Conservation (phyloP, 2,888 invertebrate genomes). For the Phortica magna region DNA sequence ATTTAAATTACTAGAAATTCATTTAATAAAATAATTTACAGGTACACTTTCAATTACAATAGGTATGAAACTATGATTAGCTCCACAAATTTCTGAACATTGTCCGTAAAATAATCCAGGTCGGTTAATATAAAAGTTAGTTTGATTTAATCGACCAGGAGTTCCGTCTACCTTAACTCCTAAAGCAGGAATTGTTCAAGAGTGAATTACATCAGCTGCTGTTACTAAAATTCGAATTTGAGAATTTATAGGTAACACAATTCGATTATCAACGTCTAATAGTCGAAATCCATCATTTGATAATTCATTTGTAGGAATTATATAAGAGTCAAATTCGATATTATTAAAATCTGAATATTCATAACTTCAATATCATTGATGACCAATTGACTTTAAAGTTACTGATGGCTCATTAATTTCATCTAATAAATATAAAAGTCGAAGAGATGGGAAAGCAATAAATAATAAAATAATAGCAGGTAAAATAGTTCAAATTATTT, state of each 20-base stretch:
- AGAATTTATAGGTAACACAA: slow-evolving; percentile 81
- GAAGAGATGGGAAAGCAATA: too few relatives aligned
- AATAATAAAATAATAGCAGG: too few relatives aligned
- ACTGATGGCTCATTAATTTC: slow-evolving; percentile 81
- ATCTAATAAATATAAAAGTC: slow-evolving; percentile 82
- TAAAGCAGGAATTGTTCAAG: slow-evolving; percentile 82
- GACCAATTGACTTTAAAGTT: slow-evolving; percentile 82
- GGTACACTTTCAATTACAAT: slow-evolving; percentile 83
- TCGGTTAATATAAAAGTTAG: slow-evolving; percentile 81
- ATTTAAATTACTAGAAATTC: slow-evolving; percentile 79
- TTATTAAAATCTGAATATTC: too few relatives aligned
- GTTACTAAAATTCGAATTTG: slow-evolving; percentile 83
- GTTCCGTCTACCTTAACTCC: too few relatives aligned
- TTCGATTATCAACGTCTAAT: slow-evolving; percentile 83
- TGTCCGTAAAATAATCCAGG: too few relatives aligned
- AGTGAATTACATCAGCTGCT: too few relatives aligned
- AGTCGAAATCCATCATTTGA: too few relatives aligned
- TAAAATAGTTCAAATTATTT: slow-evolving; percentile 81
- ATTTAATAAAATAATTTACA: slow-evolving; percentile 80
- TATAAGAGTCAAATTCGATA: too few relatives aligned
- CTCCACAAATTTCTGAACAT: slow-evolving; percentile 90
- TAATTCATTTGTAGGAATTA: too few relatives aligned
- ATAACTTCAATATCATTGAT: too few relatives aligned
- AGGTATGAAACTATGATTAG: slow-evolving; percentile 89
- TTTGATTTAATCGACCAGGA: slow-evolving; percentile 84